Conservation (phyloP, 2,797 vertebrate species). For the Steatocranus sp. region DNA sequence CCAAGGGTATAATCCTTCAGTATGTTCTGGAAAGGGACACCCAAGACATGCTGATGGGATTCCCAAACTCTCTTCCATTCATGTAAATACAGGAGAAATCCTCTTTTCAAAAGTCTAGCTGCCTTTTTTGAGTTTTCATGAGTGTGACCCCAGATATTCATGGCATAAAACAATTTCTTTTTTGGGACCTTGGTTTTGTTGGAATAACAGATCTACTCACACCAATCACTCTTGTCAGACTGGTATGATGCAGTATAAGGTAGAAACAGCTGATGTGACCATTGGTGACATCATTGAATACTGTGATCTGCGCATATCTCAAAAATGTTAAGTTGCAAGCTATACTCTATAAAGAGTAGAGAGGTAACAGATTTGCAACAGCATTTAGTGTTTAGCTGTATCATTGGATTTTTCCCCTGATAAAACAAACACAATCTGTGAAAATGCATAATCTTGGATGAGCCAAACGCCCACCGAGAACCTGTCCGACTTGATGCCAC, state of each 20-base stretch:
- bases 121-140: neutral
- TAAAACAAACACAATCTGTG: neutral
- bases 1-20: neutral
- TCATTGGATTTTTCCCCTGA: neutral
- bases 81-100: neutral
- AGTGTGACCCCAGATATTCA: neutral
- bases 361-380: neutral
- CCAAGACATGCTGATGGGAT: neutral
- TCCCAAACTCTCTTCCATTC: neutral
- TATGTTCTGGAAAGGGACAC: neutral
- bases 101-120: neutral
- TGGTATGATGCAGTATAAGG: neutral
- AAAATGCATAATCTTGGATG: neutral
- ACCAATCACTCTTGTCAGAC: neutral
- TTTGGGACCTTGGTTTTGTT: neutral
- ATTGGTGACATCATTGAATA: neutral
- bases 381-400: neutral
- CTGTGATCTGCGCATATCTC: neutral
- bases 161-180: neutral
- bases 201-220: neutral
- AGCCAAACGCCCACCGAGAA: neutral
- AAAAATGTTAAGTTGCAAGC: neutral
- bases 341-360: neutral
- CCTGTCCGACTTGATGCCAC: neutral
- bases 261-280: neutral